phyloP scores from a whole-genome alignment of 2,113 vertebrate genomes.

The Halichoeres trimaculatus region DNA sequence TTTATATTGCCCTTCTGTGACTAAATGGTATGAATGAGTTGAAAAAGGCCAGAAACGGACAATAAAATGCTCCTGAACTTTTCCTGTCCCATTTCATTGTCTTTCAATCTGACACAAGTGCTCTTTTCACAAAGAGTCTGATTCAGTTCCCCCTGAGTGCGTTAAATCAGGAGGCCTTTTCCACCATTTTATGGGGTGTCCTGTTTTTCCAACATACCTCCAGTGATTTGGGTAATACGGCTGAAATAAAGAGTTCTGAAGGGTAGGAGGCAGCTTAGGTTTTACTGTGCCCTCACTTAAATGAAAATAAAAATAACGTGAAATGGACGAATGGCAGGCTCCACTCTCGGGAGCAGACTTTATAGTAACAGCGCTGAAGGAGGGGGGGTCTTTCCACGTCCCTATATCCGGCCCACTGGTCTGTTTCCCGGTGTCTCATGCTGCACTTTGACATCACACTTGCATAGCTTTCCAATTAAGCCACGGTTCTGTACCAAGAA shows the following conservation, averaged over 20 bases:
- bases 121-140: conserved; percentile 69
- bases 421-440: conserved; percentile 37
- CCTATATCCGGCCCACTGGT: conserved; percentile 34
- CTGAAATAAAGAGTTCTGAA: conserved; percentile 75
- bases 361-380: conserved; percentile 17
- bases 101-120: conserved; percentile 59
- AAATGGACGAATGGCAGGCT: conserved; percentile 65
- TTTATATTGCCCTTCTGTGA: conserved; percentile 24
- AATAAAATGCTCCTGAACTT: conserved; percentile 65
- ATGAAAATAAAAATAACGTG: conserved; percentile 68
- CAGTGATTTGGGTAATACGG: conserved; percentile 77
- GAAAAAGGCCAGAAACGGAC: conserved; percentile 46
- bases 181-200: conserved; percentile 78
- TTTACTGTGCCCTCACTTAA: conserved; percentile 70
- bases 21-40: conserved; percentile 35
- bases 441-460: conserved; percentile 52
- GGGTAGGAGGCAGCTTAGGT: conserved; percentile 65
- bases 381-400: conserved; percentile 16
- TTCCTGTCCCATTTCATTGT: conserved; percentile 64
- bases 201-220: conserved; percentile 78
- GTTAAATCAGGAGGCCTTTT: conserved; percentile 75
- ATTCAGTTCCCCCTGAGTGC: conserved; percentile 66
- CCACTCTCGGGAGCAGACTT: conserved; percentile 40
- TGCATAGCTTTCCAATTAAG: conserved; percentile 61
- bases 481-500: conserved; percentile 22